Conservation (phyloP, 2,113 vertebrate species). For the Dolichallabes microphthalmus region DNA sequence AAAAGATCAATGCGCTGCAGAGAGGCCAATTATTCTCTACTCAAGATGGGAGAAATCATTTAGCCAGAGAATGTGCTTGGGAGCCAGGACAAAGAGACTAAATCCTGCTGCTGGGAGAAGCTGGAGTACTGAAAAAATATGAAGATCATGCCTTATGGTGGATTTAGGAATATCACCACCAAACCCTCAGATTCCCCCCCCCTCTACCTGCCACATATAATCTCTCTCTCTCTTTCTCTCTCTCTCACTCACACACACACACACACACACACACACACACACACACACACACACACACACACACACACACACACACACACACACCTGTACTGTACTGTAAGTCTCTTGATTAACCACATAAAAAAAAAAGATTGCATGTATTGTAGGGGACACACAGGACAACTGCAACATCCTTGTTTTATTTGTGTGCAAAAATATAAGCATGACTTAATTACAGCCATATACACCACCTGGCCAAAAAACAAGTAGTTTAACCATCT, state of each 20-base stretch:
- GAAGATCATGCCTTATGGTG: slow-evolving; percentile 33
- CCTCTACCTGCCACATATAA: background rate
- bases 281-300: no score
- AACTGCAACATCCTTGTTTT: background rate
- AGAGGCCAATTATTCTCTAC: slow-evolving; percentile 24
- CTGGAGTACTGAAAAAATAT: slow-evolving; percentile 14
- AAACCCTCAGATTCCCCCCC: background rate
- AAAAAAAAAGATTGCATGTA: background rate
- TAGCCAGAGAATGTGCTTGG: slow-evolving; percentile 31
- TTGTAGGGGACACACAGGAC: background rate
- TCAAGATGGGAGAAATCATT: slow-evolving; percentile 35
- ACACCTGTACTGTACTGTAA: background rate
- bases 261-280: no score
- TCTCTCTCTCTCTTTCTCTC: background rate
- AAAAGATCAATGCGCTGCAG: slow-evolving; percentile 47
- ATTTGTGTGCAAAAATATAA: background rate
- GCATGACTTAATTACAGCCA: background rate
- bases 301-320: no score
- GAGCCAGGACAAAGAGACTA: slow-evolving; percentile 31
- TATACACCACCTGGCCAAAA: background rate
- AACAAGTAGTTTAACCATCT: no score
- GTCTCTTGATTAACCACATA: background rate
- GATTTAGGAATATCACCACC: slow-evolving; percentile 29
- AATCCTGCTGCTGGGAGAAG: slow-evolving; percentile 17
- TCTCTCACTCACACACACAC: background rate